These are phyloP conservation scores for Hemibagrus wyckioides DNA, from an alignment of 2,113 vertebrate genomes.

Conservation along the genomic window DNA sequence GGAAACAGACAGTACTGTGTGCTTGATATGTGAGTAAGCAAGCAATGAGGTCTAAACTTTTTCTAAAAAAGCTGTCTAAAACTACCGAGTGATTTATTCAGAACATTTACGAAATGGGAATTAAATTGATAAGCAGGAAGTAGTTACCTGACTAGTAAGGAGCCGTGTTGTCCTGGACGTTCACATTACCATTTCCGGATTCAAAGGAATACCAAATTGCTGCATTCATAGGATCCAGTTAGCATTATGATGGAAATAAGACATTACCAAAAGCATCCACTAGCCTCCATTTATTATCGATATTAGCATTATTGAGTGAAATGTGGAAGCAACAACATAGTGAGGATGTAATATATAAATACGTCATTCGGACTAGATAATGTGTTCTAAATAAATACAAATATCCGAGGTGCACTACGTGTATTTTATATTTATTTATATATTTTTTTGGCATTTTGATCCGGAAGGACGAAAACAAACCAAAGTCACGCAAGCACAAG, in stretches of 20 bases:
- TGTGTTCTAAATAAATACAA: not conserved
- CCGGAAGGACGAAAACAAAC: not conserved
- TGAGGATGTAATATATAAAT: not conserved
- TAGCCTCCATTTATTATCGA: not conserved
- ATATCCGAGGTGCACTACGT: not conserved
- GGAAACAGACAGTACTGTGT: not conserved
- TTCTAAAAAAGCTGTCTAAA: not conserved
- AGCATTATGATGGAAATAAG: not conserved
- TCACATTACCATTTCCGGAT: not conserved
- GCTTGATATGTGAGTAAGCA: constrained; percentile 10
- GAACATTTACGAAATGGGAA: not conserved
- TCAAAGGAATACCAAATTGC: constrained; percentile 12
- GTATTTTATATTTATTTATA: not conserved
- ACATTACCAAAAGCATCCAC: not conserved
- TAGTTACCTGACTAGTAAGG: not conserved
- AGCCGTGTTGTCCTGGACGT: not conserved
- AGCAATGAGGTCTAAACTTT: not conserved
- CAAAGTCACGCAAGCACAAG: not conserved
- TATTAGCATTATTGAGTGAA: not conserved
- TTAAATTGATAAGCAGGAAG: not conserved
- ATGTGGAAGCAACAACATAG: not conserved
- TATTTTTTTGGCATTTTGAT: not conserved
- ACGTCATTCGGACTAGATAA: not conserved
- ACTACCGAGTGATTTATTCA: not conserved
- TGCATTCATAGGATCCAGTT: not conserved